Conservation (phyloP, 2,888 invertebrate genomes). For the Mythimna albipuncta region DNA sequence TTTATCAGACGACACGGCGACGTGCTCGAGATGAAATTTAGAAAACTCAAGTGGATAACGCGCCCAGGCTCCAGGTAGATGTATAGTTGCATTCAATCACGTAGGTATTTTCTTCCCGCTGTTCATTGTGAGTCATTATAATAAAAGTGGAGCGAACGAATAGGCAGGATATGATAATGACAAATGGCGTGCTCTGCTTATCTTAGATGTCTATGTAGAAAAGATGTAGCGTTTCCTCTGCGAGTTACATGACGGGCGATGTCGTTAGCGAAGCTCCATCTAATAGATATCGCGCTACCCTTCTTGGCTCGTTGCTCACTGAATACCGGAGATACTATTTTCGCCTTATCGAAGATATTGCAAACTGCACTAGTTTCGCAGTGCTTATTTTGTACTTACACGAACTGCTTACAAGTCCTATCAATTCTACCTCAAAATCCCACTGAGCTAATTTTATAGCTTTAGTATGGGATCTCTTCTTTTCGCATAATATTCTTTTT, state of each 20-base stretch:
- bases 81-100: slow-evolving; percentile 58
- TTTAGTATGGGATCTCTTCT: background rate
- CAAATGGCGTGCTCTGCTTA: slow-evolving; percentile 79
- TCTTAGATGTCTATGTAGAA: slow-evolving; percentile 76
- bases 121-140: slow-evolving; percentile 53
- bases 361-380: slow-evolving; percentile 66
- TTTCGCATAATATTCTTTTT: too few relatives aligned
- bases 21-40: slow-evolving; percentile 70
- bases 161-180: slow-evolving; percentile 81
- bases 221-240: slow-evolving; percentile 79
- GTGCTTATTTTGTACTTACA: slow-evolving; percentile 52
- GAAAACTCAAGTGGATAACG: slow-evolving; percentile 69
- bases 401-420: slow-evolving; percentile 47
- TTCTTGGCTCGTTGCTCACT: slow-evolving; percentile 68
- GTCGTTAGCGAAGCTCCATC: slow-evolving; percentile 81
- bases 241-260: slow-evolving; percentile 77
- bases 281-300: slow-evolving; percentile 75
- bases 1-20: slow-evolving; percentile 72
- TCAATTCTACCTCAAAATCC: slow-evolving; percentile 19
- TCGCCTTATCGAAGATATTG: slow-evolving; percentile 71
- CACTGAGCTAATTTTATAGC: background rate
- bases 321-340: slow-evolving; percentile 75
- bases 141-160: slow-evolving; percentile 55
- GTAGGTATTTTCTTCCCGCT: slow-evolving; percentile 52
- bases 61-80: slow-evolving; percentile 61